Base-by-base conservation (phyloP, 2,113 vertebrate species). In the Gavia stellata region DNA sequence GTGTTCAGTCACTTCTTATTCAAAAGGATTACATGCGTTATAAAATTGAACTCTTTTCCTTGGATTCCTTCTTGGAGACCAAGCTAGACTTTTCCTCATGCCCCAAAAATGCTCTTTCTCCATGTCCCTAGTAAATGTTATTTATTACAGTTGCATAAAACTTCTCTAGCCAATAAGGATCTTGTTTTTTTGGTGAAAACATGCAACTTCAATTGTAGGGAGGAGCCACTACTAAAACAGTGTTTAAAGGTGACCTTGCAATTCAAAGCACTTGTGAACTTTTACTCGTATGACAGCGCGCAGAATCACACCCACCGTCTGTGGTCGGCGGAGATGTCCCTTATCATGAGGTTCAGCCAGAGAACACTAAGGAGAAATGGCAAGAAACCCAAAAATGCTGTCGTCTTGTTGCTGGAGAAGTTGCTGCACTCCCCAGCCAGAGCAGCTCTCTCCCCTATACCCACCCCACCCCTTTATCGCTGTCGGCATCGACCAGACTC, bases 281-380 rank as follows among this genome's bases (percentile, higher is more conserved):
- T 59, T 17, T 8, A 14, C 45, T 66, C 29, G 0, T 5, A 2
- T 2, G 40, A 33, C 2, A 1, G 45, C 1, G 24, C 0, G 0
- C 31, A 18, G 53, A 58, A 12, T 0, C 5, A 23, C 20, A 25
- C 19, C 9, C 49, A 1, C 11, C 19, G 73, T 2, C 40, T 10
- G 31, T 7, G 52, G 42, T 21, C 53, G 6, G 62, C 0, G 0
- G 38, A 3, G 59, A 6, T 5, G 14, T 11, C 42, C 58, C 52
- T 49, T 4, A 0, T 2, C 1, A 3, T 4, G 24, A 15, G 55
- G 67, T 26, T 50, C 67, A 34, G 67, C 34, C 34, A 7, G 15
- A 20, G n/a, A 55, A 20, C 56, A 28, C 45, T 1, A 16, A 24
- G 0, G 15, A 49, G 15, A 49, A 59, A 61, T 0, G 36, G 33